Evolutionary conservation across 2,888 invertebrate species (phyloP).

Genomic region (Eupelmus urozonus): DNA sequence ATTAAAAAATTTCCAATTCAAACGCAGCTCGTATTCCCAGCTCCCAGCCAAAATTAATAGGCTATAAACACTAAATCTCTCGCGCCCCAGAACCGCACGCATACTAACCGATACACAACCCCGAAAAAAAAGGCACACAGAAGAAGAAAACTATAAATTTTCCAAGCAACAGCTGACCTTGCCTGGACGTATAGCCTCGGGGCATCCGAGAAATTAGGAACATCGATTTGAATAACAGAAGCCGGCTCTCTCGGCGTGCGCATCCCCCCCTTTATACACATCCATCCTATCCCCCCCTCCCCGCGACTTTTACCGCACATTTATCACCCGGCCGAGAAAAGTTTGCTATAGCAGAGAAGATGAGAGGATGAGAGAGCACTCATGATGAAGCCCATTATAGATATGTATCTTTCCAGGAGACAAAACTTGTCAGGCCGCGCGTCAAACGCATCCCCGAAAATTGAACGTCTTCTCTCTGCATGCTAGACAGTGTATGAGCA

Average conservation of each 20-base stretch:
- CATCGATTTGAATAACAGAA: constrained; percentile 33
- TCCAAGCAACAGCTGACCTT: not conserved
- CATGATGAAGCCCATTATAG: constrained; percentile 32
- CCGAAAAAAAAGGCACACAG: not conserved
- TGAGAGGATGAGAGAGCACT: too few relatives aligned
- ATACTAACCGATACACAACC: too few relatives aligned
- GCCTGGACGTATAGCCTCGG: not conserved
- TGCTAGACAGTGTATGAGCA: not conserved
- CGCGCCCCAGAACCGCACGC: too few relatives aligned
- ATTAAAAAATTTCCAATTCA: too few relatives aligned
- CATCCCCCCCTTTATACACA: not conserved
- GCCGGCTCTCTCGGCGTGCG: not conserved
- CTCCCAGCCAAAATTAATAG: too few relatives aligned
- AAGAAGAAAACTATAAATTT: constrained; percentile 1
- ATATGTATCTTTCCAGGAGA: constrained; percentile 27
- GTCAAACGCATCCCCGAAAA: constrained; percentile 20
- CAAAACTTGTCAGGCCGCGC: constrained; percentile 25
- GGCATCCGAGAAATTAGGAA: not conserved
- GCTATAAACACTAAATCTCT: too few relatives aligned
- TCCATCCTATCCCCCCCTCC: not conserved
- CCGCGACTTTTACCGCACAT: too few relatives aligned
- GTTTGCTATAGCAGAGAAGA: not conserved
- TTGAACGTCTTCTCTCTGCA: not conserved
- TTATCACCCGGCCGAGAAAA: constrained; percentile 10
- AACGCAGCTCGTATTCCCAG: too few relatives aligned